Conservation (phyloP, 2,797 vertebrate species). For the Ceryle rudis region DNA sequence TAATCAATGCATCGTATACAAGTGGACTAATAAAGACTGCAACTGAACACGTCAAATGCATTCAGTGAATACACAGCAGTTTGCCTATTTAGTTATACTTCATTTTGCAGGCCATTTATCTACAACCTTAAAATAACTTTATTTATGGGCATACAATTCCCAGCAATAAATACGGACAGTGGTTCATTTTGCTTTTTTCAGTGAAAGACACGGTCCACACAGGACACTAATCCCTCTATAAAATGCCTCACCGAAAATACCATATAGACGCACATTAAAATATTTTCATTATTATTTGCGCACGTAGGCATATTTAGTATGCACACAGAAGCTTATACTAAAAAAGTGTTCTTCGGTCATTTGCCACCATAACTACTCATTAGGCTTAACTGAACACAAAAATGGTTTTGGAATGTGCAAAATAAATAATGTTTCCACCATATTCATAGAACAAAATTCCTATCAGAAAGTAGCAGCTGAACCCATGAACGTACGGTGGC, state of each 20-base stretch:
- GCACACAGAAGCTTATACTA: not conserved
- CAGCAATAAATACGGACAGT: not conserved
- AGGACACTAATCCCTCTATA: not conserved
- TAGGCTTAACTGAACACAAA: not conserved
- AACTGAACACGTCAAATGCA: not conserved
- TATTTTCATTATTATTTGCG: not conserved
- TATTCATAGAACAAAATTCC: not conserved
- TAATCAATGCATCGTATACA: not conserved
- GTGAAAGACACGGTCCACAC: not conserved
- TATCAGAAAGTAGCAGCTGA: not conserved
- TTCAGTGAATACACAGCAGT: not conserved
- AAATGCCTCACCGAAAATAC: not conserved
- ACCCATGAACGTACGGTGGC: accelerated
- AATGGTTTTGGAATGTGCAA: not conserved
- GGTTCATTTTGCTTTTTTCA: not conserved
- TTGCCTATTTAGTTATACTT: not conserved
- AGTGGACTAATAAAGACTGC: not conserved
- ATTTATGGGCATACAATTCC: not conserved
- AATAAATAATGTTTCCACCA: not conserved
- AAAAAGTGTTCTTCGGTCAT: not conserved
- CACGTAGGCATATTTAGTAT: not conserved
- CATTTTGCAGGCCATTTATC: not conserved
- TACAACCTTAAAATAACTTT: not conserved
- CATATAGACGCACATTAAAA: not conserved
- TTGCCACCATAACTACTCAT: not conserved